Evolutionary conservation across 2,113 vertebrate species (phyloP).

Genomic region (Gorsachius goisagi): DNA sequence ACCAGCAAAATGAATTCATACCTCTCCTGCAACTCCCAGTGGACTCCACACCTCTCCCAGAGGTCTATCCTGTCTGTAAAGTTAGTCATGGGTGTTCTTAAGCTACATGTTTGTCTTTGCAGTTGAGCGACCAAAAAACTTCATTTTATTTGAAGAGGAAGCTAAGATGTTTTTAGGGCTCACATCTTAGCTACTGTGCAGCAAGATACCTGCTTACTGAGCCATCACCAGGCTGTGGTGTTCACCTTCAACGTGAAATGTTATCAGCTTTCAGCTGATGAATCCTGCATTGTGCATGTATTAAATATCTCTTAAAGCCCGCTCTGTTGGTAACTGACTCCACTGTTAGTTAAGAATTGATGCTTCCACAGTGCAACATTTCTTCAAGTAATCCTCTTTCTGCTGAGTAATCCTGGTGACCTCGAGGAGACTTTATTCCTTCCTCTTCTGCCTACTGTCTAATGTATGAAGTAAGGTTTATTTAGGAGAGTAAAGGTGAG

Average conservation of each 20-base stretch:
- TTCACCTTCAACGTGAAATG: neutral
- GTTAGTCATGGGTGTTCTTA: neutral
- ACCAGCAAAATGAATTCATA: neutral
- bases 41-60: neutral
- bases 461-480: neutral
- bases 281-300: neutral
- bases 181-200: neutral
- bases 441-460: neutral
- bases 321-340: neutral
- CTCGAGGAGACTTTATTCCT: neutral
- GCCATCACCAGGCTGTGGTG: neutral
- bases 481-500: slow-evolving; percentile 10
- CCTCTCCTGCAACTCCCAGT: neutral
- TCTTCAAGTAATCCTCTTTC: neutral
- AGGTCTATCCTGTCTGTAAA: neutral
- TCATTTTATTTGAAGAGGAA: neutral
- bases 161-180: neutral
- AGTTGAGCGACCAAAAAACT: neutral
- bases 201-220: neutral
- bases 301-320: neutral
- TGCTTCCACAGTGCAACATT: neutral
- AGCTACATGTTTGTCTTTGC: neutral
- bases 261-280: neutral
- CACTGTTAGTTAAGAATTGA: neutral
- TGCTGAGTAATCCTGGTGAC: slow-evolving; percentile 2